phyloP scores from a whole-genome alignment of 30 jellyfish, hydroid and myxozoan genomes.

The Cassiopea xamachana region DNA sequence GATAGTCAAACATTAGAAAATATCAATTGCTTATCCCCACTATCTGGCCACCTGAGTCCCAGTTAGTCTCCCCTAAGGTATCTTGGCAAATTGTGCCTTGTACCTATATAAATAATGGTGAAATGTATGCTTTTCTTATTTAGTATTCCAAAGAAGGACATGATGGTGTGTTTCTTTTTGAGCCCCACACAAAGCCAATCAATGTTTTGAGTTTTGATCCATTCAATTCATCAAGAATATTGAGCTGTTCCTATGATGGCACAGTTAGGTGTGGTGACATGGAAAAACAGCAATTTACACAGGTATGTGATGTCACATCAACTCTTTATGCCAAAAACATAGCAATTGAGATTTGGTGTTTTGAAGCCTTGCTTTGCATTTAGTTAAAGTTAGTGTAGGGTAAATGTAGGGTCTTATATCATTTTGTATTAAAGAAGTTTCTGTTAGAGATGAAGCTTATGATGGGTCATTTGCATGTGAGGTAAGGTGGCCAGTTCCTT shows the following conservation, averaged over 20 bases:
- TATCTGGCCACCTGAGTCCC: too few species aligned
- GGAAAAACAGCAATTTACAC: constrained; percentile 60
- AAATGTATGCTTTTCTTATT: not conserved
- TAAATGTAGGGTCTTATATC: too few species aligned
- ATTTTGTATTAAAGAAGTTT: too few species aligned
- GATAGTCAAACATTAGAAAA: too few species aligned
- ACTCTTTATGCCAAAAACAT: not conserved
- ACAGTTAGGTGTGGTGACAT: constrained; percentile 86
- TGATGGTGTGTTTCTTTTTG: constrained; percentile 78
- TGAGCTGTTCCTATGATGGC: constrained; percentile 94
- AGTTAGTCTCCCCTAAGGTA: too few species aligned
- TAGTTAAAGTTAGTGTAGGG: too few species aligned
- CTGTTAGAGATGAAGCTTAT: too few species aligned
- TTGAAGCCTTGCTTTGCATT: too few species aligned
- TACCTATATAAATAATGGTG: not conserved
- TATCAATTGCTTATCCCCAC: too few species aligned
- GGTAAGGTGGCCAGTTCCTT: too few species aligned
- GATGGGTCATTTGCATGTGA: too few species aligned
- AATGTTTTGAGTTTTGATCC: constrained; percentile 80
- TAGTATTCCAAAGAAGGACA: constrained; percentile 85
- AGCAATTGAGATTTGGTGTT: too few species aligned
- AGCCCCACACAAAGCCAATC: constrained; percentile 88
- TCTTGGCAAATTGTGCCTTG: not conserved
- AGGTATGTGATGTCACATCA: constrained; percentile 48
- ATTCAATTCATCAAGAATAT: constrained; percentile 59